phyloP scores from a whole-genome alignment of 2,113 vertebrate genomes.

The Martes martes region DNA sequence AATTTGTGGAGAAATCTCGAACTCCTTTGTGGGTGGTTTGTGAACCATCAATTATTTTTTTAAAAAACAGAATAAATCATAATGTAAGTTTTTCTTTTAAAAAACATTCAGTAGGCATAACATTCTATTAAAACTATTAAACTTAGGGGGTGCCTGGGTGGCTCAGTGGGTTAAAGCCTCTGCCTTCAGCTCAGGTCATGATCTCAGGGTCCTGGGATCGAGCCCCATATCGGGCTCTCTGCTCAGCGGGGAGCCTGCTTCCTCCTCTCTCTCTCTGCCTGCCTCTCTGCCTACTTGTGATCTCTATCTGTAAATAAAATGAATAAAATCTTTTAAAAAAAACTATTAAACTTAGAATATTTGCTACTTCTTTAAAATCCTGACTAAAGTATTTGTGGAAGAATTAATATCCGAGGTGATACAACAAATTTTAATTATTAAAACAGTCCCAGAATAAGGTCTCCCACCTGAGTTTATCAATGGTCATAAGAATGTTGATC shows the following conservation, averaged over 20 bases:
- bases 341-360: neutral
- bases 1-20: neutral
- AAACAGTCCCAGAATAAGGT: neutral
- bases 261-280: no score
- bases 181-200: no score
- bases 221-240: no score
- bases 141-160: neutral
- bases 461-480: neutral
- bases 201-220: no score
- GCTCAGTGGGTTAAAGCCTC: no score
- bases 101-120: neutral
- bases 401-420: slow-evolving; percentile 9
- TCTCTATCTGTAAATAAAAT: no score
- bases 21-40: neutral
- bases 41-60: neutral
- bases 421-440: neutral
- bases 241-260: no score
- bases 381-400: neutral
- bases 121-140: neutral
- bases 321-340: neutral
- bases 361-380: neutral
- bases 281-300: no score
- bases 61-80: neutral
- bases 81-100: neutral
- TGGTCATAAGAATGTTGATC: neutral